These are phyloP conservation scores for Harpagifer antarcticus DNA, from an alignment of 2,797 vertebrate species.

Conservation along the genomic window DNA sequence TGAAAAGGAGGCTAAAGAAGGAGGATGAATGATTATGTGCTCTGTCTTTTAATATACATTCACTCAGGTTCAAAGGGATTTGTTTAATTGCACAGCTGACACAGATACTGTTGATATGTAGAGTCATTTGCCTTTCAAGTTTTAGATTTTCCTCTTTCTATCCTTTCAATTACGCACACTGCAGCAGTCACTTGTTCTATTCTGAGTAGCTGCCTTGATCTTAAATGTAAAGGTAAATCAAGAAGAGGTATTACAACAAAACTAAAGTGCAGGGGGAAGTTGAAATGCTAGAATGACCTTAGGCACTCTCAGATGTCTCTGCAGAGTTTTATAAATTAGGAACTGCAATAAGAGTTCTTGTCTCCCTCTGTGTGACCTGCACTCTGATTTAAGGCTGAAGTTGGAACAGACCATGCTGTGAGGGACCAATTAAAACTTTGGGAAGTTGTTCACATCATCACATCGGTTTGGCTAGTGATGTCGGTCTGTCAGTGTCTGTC, in stretches of 20 bases:
- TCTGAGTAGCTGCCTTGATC: slow-evolving; percentile 44
- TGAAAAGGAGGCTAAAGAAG: slow-evolving; percentile 55
- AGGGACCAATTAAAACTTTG: slow-evolving; percentile 37
- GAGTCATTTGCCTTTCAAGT: slow-evolving; percentile 55
- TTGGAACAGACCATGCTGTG: not conserved
- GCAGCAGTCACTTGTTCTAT: slow-evolving; percentile 20
- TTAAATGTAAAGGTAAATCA: slow-evolving; percentile 44
- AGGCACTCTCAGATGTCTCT: slow-evolving; percentile 8
- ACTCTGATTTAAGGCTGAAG: slow-evolving; percentile 9
- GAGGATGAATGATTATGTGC: slow-evolving; percentile 56
- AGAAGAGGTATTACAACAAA: slow-evolving; percentile 36
- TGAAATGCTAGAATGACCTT: slow-evolving; percentile 30
- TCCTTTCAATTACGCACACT: slow-evolving; percentile 72
- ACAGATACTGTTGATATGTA: slow-evolving; percentile 56
- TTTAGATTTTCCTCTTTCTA: slow-evolving; percentile 63
- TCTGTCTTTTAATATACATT: slow-evolving; percentile 70
- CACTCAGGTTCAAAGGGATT: slow-evolving; percentile 68
- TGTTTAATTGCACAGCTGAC: slow-evolving; percentile 47
- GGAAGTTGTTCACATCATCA: slow-evolving; percentile 2
- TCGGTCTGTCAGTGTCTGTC: not conserved
- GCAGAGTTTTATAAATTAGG: slow-evolving; percentile 18
- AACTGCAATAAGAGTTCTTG: slow-evolving; percentile 14
- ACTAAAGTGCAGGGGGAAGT: slow-evolving; percentile 40
- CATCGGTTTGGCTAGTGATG: not conserved
- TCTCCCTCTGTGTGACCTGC: slow-evolving; percentile 17